Evolutionary conservation across 2,888 invertebrate genomes (phyloP), one percentile per base, ranked within the genome.

Genomic region (Apantesis nais): DNA sequence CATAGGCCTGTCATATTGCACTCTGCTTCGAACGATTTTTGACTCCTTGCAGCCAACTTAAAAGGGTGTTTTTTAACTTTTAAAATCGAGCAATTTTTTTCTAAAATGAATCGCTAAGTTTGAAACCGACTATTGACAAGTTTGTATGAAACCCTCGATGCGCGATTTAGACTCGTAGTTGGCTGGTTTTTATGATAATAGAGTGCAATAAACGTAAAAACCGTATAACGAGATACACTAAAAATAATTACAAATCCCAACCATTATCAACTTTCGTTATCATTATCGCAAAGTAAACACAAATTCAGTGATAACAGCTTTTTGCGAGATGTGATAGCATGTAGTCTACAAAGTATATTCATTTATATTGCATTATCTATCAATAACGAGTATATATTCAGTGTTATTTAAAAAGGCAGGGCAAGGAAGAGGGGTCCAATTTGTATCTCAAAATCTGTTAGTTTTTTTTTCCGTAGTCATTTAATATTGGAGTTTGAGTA

Each of bases 301-400:
- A 88, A 88, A 89, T 87, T 82, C 78, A 77, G 83, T 82, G 92
- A 92, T 92, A 92, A 74, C 78, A 84, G 71, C 77, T 79, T 90
- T 91, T 90, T 88, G 88, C 84, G 90, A 91, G 90, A 93, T 92
- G 89, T 79, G 87, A 85, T 88, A 88, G 91, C 88, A 86, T 86
- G 81, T 84, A 86, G 83, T 86, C 78, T 81, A 84, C 85, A 86
- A 80, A 88, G 88, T 88, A 83, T 91, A 88, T 90, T 91, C 89
- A 86, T 90, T 90, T 90, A 78, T 89, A 91, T 91, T 91, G 87
- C 80, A 82, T 81, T 92, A 90, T 91, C 90, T 86, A 73, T 75
- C 74, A 72, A 78, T 79, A 86, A 88, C 89, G 87, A 84, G 77
- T 76, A 72, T 78, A 77, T 79, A 78, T 79, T 78, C 25, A 29